Conservation (phyloP, 2,113 vertebrate genomes). For the Donacobius atricapilla region DNA sequence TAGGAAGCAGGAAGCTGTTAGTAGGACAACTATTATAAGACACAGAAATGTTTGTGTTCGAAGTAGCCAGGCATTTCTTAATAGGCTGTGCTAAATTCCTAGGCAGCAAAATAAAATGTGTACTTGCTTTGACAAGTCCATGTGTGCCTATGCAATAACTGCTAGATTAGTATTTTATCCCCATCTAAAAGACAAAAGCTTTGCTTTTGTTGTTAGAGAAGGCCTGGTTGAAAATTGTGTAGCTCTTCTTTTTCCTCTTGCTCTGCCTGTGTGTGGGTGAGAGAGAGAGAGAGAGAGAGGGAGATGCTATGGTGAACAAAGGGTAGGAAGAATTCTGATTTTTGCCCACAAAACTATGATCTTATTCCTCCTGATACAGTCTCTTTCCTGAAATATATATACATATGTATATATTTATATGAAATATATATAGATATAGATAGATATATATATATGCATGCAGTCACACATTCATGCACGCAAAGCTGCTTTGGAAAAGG, state of each 20-base stretch:
- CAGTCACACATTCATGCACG: neutral
- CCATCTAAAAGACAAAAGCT: slow-evolving; percentile 10
- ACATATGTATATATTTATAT: neutral
- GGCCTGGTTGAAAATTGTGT: neutral
- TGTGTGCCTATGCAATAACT: neutral
- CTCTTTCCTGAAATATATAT: neutral
- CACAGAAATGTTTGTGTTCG: neutral
- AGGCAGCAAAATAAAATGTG: neutral
- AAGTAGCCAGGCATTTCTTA: neutral
- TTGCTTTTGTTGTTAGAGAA: neutral
- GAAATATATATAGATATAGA: neutral
- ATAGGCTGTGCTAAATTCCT: neutral
- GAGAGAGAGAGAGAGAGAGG: neutral
- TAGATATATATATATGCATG: neutral
- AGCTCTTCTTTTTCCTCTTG: neutral
- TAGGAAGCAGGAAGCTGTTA: neutral
- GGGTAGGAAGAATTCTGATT: neutral
- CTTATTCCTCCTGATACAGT: neutral
- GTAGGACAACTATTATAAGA: neutral
- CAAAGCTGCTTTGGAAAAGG: neutral
- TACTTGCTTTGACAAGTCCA: neutral
- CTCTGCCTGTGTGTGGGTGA: neutral
- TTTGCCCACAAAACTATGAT: slow-evolving; percentile 2
- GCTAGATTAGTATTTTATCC: slow-evolving; percentile 1
- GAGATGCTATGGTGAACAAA: slow-evolving; percentile 55